Evolutionary conservation across 2,888 invertebrate species (phyloP).

Genomic region (Criorhina ranunculi): DNA sequence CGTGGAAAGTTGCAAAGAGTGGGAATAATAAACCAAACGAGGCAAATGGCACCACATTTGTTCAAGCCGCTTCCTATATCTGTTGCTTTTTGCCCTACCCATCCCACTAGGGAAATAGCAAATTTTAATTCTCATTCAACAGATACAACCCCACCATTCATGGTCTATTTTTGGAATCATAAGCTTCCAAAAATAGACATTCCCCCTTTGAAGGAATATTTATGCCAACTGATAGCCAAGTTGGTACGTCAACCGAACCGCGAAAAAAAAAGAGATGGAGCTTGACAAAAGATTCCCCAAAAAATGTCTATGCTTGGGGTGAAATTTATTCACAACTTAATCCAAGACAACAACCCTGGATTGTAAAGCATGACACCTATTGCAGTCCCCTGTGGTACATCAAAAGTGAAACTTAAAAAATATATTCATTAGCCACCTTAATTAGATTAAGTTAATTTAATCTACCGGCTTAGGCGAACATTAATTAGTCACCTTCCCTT

Average conservation of each 20-base stretch:
- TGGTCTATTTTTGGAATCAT: constrained; percentile 14
- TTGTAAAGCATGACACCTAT: background rate
- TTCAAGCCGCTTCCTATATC: background rate
- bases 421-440: constrained; percentile 3
- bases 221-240: background rate
- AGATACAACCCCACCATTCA: background rate
- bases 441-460: constrained; percentile 48
- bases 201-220: background rate
- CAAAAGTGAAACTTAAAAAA: background rate
- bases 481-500: background rate
- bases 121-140: constrained; percentile 14
- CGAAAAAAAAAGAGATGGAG: too few relatives aligned
- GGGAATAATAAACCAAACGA: background rate
- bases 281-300: too few relatives aligned
- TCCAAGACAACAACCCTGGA: constrained; percentile 13
- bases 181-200: background rate
- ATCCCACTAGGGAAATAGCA: background rate
- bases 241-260: background rate
- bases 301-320: background rate
- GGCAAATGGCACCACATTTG: background rate
- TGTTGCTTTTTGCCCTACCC: background rate
- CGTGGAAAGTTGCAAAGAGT: too few relatives aligned
- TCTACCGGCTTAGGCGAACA: constrained; percentile 27
- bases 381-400: background rate
- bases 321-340: background rate